Conservation (phyloP, 2,113 vertebrate genomes). For the Synodontis membranacea region DNA sequence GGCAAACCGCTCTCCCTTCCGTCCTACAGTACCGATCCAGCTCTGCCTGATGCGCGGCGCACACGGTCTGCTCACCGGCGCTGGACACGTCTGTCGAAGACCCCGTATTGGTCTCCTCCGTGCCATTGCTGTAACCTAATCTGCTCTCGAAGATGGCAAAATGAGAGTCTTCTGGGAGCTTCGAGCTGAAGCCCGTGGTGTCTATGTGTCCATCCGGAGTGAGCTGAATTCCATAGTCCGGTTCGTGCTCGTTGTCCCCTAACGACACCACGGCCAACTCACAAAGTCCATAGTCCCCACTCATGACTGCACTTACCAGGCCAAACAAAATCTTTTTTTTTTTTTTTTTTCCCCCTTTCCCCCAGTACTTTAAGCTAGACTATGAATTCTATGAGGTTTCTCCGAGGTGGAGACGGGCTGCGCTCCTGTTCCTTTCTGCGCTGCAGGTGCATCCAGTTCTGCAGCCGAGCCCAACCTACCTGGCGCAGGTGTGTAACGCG, state of each 20-base stretch:
- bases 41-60: slow-evolving; percentile 69
- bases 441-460: slow-evolving; percentile 54
- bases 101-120: neutral
- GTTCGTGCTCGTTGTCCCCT: slow-evolving; percentile 36
- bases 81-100: slow-evolving; percentile 48
- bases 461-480: slow-evolving; percentile 48
- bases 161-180: slow-evolving; percentile 7
- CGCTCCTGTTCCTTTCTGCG: neutral
- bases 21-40: slow-evolving; percentile 78
- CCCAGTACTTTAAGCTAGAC: neutral
- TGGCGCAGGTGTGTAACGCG: slow-evolving; percentile 69
- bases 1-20: slow-evolving; percentile 76
- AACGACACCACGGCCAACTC: slow-evolving; percentile 60
- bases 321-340: neutral
- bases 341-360: too few species aligned
- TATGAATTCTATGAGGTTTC: neutral
- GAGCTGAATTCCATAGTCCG: slow-evolving; percentile 2
- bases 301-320: slow-evolving; percentile 58
- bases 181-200: slow-evolving; percentile 38
- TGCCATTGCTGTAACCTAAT: slow-evolving; percentile 4
- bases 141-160: neutral
- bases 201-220: neutral
- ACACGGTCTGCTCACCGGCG: slow-evolving; percentile 60
- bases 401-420: neutral
- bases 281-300: slow-evolving; percentile 56